Percentiles rank a stretch among this genome's conserved stretches.
Conservation (phyloP, 1,140 invertebrate genomes). For the Chrysomallon squamiferum region DNA sequence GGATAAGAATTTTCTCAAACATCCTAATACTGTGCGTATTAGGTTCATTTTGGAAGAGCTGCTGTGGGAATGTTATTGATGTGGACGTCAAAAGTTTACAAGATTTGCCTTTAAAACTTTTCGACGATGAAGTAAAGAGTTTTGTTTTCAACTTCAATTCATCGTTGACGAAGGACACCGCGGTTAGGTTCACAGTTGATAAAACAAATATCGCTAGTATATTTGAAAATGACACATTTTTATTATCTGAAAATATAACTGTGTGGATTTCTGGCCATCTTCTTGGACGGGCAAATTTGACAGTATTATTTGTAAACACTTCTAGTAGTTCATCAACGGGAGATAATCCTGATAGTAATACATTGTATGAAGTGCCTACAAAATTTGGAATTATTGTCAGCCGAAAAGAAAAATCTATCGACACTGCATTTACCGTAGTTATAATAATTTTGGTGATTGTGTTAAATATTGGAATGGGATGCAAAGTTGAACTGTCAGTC, state of each 20-base stretch:
- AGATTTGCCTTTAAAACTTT: background rate
- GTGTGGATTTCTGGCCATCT: background rate
- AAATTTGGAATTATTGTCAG: constrained; percentile 41
- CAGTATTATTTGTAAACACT: background rate
- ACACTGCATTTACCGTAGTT: constrained; percentile 52
- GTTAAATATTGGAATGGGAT: constrained; percentile 63
- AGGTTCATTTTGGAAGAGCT: no score
- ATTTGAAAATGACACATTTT: background rate
- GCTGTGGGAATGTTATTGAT: no score
- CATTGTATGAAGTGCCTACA: background rate
- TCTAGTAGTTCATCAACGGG: background rate
- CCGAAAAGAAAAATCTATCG: constrained; percentile 35
- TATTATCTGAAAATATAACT: background rate
- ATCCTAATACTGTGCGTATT: no score
- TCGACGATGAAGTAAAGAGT: background rate
- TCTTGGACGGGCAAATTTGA: background rate
- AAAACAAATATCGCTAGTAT: background rate
- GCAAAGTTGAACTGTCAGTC: constrained; percentile 59
- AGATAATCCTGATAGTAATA: background rate
- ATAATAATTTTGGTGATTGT: constrained; percentile 55
- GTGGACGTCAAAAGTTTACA: no score
- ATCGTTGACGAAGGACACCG: background rate
- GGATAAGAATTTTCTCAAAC: no score
- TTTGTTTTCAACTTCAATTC: background rate
- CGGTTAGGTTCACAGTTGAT: background rate